Conservation (phyloP, 2,113 vertebrate genomes). For the Rhodinocichla rosea region DNA sequence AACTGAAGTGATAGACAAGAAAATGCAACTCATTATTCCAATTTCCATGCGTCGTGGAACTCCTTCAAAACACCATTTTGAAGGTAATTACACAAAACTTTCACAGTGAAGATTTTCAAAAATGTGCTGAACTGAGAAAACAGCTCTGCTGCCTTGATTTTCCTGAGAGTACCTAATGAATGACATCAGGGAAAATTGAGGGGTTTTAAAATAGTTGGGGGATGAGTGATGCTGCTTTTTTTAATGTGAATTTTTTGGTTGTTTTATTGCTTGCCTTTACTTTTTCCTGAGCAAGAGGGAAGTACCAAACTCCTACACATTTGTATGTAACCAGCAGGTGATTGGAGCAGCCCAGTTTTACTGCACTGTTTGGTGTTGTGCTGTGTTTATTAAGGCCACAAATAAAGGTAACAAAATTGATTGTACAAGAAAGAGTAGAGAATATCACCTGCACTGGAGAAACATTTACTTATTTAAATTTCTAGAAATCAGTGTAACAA, state of each 20-base stretch:
- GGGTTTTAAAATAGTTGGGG: not conserved
- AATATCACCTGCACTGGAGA: not conserved
- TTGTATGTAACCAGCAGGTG: not conserved
- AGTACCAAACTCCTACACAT: not conserved
- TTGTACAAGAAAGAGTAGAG: not conserved
- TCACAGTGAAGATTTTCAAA: not conserved
- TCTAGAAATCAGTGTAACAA: not conserved
- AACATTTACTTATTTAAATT: not conserved
- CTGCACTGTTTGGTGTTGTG: not conserved
- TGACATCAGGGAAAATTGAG: not conserved
- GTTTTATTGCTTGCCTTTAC: not conserved
- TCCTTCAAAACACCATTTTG: not conserved
- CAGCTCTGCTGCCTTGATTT: not conserved
- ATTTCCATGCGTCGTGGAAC: not conserved
- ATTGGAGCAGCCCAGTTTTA: not conserved
- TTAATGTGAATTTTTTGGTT: not conserved
- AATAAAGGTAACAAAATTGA: not conserved
- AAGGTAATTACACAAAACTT: not conserved
- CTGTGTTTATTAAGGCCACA: not conserved
- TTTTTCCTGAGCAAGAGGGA: not conserved
- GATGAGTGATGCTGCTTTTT: not conserved
- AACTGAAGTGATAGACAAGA: not conserved
- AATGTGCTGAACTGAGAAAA: not conserved
- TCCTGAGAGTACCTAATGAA: not conserved
- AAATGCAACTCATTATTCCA: not conserved